A percentile compares a stretch with the other conserved stretches of the same genome.
Conservation (phyloP, 2,113 vertebrate species). For the Gobio gobio region DNA sequence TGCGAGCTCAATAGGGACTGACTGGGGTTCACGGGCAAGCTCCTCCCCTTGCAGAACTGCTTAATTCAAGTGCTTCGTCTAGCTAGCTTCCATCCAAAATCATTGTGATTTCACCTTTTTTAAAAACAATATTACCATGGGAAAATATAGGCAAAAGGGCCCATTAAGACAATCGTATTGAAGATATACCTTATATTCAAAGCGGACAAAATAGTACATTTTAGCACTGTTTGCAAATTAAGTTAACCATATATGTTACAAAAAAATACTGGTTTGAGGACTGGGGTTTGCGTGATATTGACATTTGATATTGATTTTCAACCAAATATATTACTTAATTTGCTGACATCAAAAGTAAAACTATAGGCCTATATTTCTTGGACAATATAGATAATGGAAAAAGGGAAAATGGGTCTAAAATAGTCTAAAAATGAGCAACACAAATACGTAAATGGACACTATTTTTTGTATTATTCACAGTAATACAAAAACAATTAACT, state of each 20-base stretch:
- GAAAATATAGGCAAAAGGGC: not conserved
- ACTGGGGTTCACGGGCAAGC: slow-evolving; percentile 58
- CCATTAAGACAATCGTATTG: not conserved
- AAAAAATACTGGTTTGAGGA: not conserved
- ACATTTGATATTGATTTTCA: not conserved
- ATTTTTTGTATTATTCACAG: not conserved
- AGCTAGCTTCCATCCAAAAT: not conserved
- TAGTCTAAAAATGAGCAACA: not conserved
- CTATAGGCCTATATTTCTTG: too few relatives aligned
- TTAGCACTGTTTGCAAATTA: not conserved
- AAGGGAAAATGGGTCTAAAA: too few relatives aligned
- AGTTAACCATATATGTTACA: not conserved
- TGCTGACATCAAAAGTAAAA: not conserved
- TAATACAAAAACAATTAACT: not conserved
- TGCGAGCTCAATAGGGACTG: slow-evolving; percentile 61
- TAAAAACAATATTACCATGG: not conserved
- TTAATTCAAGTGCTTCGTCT: slow-evolving; percentile 34
- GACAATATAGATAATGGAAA: not conserved
- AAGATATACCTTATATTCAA: slow-evolving; percentile 14
- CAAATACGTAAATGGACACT: not conserved
- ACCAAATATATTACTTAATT: not conserved
- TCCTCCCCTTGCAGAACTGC: slow-evolving; percentile 57
- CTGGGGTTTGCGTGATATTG: not conserved
- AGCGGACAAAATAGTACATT: not conserved
- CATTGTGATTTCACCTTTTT: slow-evolving; percentile 1